Evolutionary conservation across 1,140 invertebrate species (phyloP).

Genomic region (Hesperophylax magnus): DNA sequence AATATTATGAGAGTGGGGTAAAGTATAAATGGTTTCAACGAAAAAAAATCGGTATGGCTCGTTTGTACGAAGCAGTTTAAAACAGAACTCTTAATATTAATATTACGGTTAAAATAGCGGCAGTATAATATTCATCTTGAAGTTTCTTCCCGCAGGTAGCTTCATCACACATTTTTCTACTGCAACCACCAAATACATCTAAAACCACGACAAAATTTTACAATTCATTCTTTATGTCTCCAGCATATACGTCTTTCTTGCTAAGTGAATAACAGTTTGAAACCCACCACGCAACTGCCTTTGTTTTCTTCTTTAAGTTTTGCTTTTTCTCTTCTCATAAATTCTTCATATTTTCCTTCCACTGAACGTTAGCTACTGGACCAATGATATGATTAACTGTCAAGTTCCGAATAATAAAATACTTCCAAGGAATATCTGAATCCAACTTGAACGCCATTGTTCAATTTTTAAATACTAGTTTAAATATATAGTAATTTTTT

Average conservation of each 20-base stretch:
- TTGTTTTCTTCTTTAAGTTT: slow-evolving; percentile 63
- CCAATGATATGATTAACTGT: slow-evolving; percentile 61
- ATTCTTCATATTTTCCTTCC: slow-evolving; percentile 61
- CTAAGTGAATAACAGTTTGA: slow-evolving; percentile 74
- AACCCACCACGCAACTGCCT: slow-evolving; percentile 75
- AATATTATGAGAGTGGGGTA: no score
- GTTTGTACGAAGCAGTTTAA: no score
- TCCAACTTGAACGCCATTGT: slow-evolving; percentile 77
- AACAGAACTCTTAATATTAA: no score
- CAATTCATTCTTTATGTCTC: slow-evolving; percentile 72
- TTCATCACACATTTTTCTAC: slow-evolving; percentile 61
- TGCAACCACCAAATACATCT: slow-evolving; percentile 80
- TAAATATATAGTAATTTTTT: no score
- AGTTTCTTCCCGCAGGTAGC: slow-evolving; percentile 65
- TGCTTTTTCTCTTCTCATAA: slow-evolving; percentile 58
- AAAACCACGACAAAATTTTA: slow-evolving; percentile 63
- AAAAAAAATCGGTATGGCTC: no score
- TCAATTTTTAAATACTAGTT: no score
- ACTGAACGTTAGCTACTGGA: slow-evolving; percentile 57
- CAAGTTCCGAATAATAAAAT: slow-evolving; percentile 61
- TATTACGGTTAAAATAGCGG: no score
- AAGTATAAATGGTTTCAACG: no score
- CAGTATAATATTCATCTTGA: slow-evolving; percentile 61
- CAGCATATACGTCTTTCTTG: slow-evolving; percentile 71
- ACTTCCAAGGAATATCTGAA: slow-evolving; percentile 75